Evolutionary conservation across 2,888 invertebrate species (phyloP).

Genomic region (Euplagia quadripunctaria): DNA sequence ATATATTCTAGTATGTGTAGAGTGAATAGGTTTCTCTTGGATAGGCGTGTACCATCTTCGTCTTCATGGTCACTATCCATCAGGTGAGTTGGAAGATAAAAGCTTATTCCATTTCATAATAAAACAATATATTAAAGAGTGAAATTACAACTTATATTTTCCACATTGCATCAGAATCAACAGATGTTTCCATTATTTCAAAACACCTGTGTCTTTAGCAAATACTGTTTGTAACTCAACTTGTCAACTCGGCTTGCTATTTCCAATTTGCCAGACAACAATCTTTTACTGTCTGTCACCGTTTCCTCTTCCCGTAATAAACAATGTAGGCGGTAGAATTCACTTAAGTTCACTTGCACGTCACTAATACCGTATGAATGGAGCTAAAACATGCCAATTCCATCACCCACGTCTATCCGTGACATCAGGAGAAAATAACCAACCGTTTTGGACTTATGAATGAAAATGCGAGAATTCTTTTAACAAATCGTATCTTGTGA

Average conservation of each 20-base stretch:
- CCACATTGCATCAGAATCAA: background rate
- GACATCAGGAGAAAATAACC: constrained; percentile 58
- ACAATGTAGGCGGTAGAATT: constrained; percentile 28
- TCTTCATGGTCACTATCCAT: too few species aligned
- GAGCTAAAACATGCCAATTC: constrained; percentile 55
- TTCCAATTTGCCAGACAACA: background rate
- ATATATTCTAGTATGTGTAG: background rate
- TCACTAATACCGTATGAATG: constrained; percentile 42
- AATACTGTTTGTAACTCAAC: constrained; percentile 5
- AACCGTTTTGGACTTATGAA: constrained; percentile 38
- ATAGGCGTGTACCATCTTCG: too few species aligned
- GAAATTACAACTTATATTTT: background rate
- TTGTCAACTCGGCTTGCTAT: constrained; percentile 5
- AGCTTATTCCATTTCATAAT: too few species aligned
- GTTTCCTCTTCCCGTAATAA: constrained; percentile 13
- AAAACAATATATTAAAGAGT: too few species aligned
- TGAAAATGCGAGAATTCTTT: constrained; percentile 19
- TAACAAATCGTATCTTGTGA: background rate
- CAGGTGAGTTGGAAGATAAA: too few species aligned
- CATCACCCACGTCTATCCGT: constrained; percentile 49
- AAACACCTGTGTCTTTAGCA: background rate
- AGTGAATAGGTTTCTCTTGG: too few species aligned
- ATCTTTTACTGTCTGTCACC: background rate
- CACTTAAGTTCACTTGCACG: constrained; percentile 39
- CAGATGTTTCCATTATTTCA: background rate